These are phyloP conservation scores for Peribatodes rhomboidaria DNA, from an alignment of 2,888 invertebrate genomes.

Conservation along the genomic window DNA sequence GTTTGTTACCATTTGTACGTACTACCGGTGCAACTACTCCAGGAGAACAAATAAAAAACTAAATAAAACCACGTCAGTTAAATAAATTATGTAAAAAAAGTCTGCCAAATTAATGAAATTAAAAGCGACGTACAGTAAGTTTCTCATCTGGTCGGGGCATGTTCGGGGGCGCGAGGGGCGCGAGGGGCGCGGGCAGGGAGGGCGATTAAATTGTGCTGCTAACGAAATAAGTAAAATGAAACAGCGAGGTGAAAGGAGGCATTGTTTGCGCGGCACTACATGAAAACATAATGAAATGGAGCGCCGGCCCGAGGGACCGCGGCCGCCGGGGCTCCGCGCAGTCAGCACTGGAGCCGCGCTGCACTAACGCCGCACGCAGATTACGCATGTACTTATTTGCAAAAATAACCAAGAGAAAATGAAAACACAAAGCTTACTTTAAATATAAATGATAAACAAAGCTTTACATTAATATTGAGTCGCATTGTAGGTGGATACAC, in stretches of 20 bases:
- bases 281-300: slow-evolving; percentile 45
- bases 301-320: slow-evolving; percentile 20
- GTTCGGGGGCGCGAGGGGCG: slow-evolving; percentile 17
- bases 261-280: slow-evolving; percentile 44
- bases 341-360: not conserved
- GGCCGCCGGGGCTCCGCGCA: not conserved
- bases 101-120: slow-evolving; percentile 22
- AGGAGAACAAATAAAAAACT: not conserved
- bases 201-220: slow-evolving; percentile 36
- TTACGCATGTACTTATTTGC: too few relatives aligned
- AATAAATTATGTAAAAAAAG: slow-evolving; percentile 23
- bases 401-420: too few relatives aligned
- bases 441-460: too few relatives aligned
- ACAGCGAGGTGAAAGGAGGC: slow-evolving; percentile 33
- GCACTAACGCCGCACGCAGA: too few relatives aligned
- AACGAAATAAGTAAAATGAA: slow-evolving; percentile 40
- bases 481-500: too few relatives aligned
- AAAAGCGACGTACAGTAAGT: slow-evolving; percentile 25
- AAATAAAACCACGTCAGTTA: not conserved
- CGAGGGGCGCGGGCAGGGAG: slow-evolving; percentile 1
- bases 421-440: too few relatives aligned
- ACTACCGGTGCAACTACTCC: too few relatives aligned
- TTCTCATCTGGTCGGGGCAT: slow-evolving; percentile 33
- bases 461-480: too few relatives aligned
- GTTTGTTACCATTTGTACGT: too few relatives aligned